phyloP scores from a whole-genome alignment of 1,140 invertebrate genomes.

The Apocrypta bakeri region DNA sequence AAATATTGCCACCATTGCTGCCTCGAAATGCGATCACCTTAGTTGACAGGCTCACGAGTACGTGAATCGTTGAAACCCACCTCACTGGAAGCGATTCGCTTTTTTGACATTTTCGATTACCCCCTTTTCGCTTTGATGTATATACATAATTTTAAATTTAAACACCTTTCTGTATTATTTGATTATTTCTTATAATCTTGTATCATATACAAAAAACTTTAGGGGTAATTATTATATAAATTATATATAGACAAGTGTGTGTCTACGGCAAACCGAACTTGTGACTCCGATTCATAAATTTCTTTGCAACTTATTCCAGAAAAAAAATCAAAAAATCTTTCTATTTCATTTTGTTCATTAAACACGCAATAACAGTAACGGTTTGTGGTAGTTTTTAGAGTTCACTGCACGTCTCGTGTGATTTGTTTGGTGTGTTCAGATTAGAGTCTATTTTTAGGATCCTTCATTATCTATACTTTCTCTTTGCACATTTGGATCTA shows the following conservation, averaged over 20 bases:
- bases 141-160: too few relatives aligned
- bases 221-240: neutral
- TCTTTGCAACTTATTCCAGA: neutral
- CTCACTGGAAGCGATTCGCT: slow-evolving; percentile 38
- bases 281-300: neutral
- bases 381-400: slow-evolving; percentile 16
- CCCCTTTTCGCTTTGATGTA: slow-evolving; percentile 32
- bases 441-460: too few relatives aligned
- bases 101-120: slow-evolving; percentile 9
- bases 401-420: neutral
- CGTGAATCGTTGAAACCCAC: slow-evolving; percentile 43
- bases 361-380: neutral
- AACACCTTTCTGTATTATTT: neutral
- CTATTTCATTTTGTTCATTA: neutral
- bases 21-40: slow-evolving; percentile 18
- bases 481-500: too few relatives aligned
- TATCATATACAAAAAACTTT: neutral
- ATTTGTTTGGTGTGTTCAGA: neutral
- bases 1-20: slow-evolving; percentile 26
- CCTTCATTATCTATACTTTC: too few relatives aligned
- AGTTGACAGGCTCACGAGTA: slow-evolving; percentile 13
- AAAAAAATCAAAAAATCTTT: slow-evolving; percentile 9
- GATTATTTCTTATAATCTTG: neutral
- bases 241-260: slow-evolving; percentile 13
- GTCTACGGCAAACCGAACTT: slow-evolving; percentile 26